Evolutionary conservation across 2,888 invertebrate genomes (phyloP), one percentile per base, ranked within the genome.

Genomic region (Agonopterix arenella): DNA sequence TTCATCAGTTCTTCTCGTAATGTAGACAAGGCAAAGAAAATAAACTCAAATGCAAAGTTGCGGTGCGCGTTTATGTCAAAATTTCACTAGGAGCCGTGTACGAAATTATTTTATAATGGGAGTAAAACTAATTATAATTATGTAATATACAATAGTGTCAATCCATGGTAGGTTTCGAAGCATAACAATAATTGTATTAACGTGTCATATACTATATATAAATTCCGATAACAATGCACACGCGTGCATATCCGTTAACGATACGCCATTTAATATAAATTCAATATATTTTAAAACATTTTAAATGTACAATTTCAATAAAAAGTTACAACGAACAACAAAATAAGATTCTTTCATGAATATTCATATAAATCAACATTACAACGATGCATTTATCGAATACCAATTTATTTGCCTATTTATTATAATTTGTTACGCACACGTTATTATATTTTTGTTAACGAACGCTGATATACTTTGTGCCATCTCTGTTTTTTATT

Each of bases 331-430:
- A 61, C 59, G 61, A 40, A 67, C 61, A 73, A 72, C 70, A 67
- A 75, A 74, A 77, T 70, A 75, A 76, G 77, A 73, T 68, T 68
- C 61, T 64, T 68, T 73, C 76, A 83, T 86, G 86, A 86, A 89
- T 89, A 89, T 89, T 88, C 88, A 89, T 86, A 86, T 88, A 88
- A 88, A 85, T 89, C 88, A 86, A 78, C 68, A 80, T 81, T 76
- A 70, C 84, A 84, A 84, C 81, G 54, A 67, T 64, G 61, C 76
- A 76, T 84, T 80, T 86, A 88, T 85, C 76, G 84, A 68, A 72
- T 74, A 70, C 74, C 84, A 82, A 88, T 86, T 84, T 86, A 88
- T 84, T 84, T 82, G 82, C 79, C 80, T 84, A 84, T 86, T 86
- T 85, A 84, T 84, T 82, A 77, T 82, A 88, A 88, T 88, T 86